These are phyloP conservation scores for Myrmecophaga tridactyla DNA, from an alignment of 2,113 vertebrate species.

Conservation along the genomic window DNA sequence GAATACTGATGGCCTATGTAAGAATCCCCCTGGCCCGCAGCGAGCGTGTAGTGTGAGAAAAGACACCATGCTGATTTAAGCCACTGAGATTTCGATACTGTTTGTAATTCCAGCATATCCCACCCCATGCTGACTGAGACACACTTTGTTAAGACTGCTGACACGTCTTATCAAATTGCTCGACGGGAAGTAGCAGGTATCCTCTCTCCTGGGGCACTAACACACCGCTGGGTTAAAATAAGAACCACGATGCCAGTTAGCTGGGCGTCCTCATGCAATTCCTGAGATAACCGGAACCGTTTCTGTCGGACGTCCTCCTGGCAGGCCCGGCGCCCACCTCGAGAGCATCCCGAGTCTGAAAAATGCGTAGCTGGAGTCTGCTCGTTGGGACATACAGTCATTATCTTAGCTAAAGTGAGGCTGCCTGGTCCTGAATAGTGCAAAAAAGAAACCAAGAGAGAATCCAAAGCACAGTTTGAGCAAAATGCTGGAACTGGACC, in stretches of 20 bases:
- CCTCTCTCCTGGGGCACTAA: background rate
- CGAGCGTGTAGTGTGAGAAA: background rate
- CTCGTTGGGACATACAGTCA: background rate
- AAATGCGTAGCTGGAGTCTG: background rate
- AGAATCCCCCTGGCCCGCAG: background rate
- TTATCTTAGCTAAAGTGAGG: background rate
- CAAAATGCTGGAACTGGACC: background rate
- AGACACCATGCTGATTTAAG: background rate
- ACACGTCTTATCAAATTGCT: background rate
- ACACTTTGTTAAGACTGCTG: background rate
- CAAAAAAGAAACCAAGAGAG: background rate
- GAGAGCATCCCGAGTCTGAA: background rate
- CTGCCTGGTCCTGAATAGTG: background rate
- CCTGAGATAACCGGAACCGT: background rate
- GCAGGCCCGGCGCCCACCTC: background rate
- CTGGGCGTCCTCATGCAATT: background rate
- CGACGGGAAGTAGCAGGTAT: background rate
- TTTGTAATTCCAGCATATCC: background rate
- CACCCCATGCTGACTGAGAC: background rate
- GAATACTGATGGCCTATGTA: too few species aligned
- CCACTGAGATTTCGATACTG: background rate
- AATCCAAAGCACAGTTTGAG: background rate
- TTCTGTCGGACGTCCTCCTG: too few species aligned
- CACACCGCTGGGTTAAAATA: background rate
- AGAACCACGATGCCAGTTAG: background rate